phyloP scores from a whole-genome alignment of 2,888 invertebrate species.

The Pandemis heparana region DNA sequence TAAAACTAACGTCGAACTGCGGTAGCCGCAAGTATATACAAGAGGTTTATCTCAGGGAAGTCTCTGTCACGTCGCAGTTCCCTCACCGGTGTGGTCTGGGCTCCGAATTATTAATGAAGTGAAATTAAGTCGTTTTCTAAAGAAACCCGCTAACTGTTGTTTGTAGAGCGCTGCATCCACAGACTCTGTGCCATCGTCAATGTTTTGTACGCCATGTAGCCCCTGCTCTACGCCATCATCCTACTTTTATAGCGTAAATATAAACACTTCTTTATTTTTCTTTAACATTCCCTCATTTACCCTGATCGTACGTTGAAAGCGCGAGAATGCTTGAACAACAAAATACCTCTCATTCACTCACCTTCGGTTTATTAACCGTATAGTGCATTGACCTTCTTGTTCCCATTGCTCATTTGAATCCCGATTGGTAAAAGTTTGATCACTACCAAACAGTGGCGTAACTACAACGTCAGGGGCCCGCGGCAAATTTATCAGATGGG shows the following conservation, averaged over 20 bases:
- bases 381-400: neutral
- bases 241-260: constrained; percentile 84
- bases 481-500: no score
- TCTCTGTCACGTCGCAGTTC: no score
- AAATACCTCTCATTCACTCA: constrained; percentile 18
- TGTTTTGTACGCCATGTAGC: constrained; percentile 81
- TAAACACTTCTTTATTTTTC: constrained; percentile 55
- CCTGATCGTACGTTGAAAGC: constrained; percentile 5
- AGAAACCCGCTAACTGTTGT: constrained; percentile 59
- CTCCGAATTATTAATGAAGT: constrained; percentile 5
- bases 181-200: constrained; percentile 76
- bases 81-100: neutral
- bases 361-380: constrained; percentile 4
- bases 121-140: constrained; percentile 35
- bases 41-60: no score
- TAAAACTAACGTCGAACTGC: no score
- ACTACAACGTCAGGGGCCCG: no score
- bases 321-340: constrained; percentile 23
- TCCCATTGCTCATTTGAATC: neutral
- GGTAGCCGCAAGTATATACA: no score
- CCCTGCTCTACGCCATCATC: constrained; percentile 73
- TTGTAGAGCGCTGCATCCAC: constrained; percentile 71
- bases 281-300: constrained; percentile 15
- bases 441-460: no score
- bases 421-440: neutral